Evolutionary conservation across 2,113 vertebrate species (phyloP).

Genomic region (Nanger granti): DNA sequence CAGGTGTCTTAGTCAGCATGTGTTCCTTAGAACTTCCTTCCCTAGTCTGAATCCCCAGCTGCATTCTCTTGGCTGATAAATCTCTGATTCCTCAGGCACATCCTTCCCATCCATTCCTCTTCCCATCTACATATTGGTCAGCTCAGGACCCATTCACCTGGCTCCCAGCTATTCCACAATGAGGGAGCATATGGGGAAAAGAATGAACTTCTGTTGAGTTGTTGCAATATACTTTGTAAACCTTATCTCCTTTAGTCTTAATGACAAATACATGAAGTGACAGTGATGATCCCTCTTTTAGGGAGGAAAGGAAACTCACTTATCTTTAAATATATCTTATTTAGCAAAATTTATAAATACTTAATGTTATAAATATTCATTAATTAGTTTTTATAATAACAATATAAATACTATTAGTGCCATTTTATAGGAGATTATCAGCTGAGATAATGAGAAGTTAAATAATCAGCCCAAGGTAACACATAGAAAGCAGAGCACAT

Average conservation of each 20-base stretch:
- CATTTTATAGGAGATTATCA: conserved; percentile 17
- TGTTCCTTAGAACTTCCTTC: background rate
- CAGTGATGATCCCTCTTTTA: background rate
- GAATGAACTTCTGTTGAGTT: background rate
- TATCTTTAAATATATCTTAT: conserved; percentile 19
- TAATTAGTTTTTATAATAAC: background rate
- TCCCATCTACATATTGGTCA: background rate
- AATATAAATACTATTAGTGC: background rate
- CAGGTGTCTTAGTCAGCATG: background rate
- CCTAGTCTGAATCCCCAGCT: background rate
- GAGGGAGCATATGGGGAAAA: background rate
- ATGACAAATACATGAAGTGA: background rate
- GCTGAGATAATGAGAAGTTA: background rate
- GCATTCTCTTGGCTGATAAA: background rate
- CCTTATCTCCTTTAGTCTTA: background rate
- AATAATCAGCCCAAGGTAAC: background rate
- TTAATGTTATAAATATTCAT: background rate
- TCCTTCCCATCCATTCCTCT: background rate
- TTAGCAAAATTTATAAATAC: background rate
- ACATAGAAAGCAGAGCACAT: background rate
- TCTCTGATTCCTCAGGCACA: background rate
- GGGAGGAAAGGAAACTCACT: background rate
- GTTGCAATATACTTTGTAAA: background rate
- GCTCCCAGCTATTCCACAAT: background rate
- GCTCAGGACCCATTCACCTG: background rate